These are phyloP conservation scores for Drosophila nasuta DNA, from an alignment of 1,140 invertebrate genomes.

Conservation along the genomic window DNA sequence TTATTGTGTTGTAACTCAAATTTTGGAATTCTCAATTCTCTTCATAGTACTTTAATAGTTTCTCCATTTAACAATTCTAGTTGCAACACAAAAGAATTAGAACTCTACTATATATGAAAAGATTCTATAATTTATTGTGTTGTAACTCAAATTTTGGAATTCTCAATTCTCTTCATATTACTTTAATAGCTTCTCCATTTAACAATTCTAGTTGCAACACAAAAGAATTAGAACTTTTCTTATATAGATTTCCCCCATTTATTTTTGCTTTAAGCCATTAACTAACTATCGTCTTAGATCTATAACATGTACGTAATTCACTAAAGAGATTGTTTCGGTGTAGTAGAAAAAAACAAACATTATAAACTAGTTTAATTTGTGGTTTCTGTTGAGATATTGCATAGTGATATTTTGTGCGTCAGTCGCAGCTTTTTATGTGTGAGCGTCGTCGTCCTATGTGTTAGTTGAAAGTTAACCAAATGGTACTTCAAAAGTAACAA, in stretches of 20 bases:
- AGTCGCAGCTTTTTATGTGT: constrained; percentile 38
- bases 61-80: background rate
- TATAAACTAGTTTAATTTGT: background rate
- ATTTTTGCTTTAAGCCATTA: constrained; percentile 36
- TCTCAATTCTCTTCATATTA: too few relatives aligned
- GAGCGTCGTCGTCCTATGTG: constrained; percentile 41
- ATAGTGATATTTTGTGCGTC: constrained; percentile 48
- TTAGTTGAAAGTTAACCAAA: constrained; percentile 57
- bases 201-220: too few relatives aligned
- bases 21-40: background rate
- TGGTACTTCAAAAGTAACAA: constrained; percentile 52
- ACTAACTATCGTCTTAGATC: constrained; percentile 28
- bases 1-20: background rate
- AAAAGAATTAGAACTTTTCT: background rate
- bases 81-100: background rate
- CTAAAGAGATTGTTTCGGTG: constrained; percentile 43
- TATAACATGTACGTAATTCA: constrained; percentile 45
- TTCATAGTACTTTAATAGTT: background rate
- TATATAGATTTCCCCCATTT: background rate
- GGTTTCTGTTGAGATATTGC: constrained; percentile 31
- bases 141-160: too few relatives aligned
- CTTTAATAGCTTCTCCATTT: too few relatives aligned
- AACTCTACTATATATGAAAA: too few relatives aligned
- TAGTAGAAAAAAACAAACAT: constrained; percentile 19
- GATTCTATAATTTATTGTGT: too few relatives aligned